These are phyloP conservation scores for Alloplasta piceator DNA, from an alignment of 2,888 invertebrate genomes.

Conservation along the genomic window DNA sequence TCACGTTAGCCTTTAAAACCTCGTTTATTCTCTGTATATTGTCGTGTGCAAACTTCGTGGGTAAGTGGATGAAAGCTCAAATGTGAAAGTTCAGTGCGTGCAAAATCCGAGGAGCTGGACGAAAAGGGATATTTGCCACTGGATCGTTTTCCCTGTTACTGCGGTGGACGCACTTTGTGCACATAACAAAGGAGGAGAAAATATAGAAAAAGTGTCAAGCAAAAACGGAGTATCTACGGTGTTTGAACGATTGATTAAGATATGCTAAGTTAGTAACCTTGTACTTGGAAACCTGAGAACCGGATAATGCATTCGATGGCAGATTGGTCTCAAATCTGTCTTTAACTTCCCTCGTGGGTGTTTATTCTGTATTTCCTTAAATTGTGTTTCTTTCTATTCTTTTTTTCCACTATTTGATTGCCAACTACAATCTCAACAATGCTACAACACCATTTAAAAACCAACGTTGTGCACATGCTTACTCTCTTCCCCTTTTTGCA, in stretches of 20 bases:
- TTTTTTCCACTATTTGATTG: too few relatives aligned
- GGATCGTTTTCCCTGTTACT: slow-evolving; percentile 9
- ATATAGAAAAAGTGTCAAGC: slow-evolving; percentile 20
- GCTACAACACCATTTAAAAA: too few relatives aligned
- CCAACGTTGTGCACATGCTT: too few relatives aligned
- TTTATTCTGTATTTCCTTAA: neutral
- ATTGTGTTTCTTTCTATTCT: too few relatives aligned
- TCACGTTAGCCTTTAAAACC: neutral
- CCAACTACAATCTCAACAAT: too few relatives aligned
- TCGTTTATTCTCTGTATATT: neutral
- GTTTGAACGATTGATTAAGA: slow-evolving; percentile 58
- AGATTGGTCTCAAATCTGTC: slow-evolving; percentile 34
- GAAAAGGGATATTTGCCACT: slow-evolving; percentile 15
- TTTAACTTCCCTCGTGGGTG: slow-evolving; percentile 2
- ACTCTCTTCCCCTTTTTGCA: too few relatives aligned
- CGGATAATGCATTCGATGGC: slow-evolving; percentile 21
- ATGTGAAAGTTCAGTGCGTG: slow-evolving; percentile 13
- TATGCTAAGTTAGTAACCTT: slow-evolving; percentile 70
- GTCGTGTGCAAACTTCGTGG: slow-evolving; percentile 1
- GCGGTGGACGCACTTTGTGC: neutral
- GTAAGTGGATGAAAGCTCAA: slow-evolving; percentile 20
- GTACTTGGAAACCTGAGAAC: slow-evolving; percentile 23
- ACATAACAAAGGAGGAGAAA: neutral
- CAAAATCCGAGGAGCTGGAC: neutral
- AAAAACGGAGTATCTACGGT: slow-evolving; percentile 8